These are phyloP conservation scores for Sylvia borin DNA, from an alignment of 2,797 vertebrate species.

Conservation along the genomic window DNA sequence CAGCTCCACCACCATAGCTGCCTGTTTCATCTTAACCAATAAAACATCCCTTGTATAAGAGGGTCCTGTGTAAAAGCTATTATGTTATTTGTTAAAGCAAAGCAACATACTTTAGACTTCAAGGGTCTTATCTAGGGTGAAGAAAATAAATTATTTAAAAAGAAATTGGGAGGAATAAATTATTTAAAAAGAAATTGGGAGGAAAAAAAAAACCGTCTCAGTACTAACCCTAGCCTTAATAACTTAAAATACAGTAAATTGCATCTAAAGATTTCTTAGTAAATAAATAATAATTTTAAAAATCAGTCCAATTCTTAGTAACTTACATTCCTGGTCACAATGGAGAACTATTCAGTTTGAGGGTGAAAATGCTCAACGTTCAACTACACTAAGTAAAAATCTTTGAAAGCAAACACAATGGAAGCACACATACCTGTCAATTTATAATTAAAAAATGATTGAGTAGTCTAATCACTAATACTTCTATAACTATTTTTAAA, in stretches of 20 bases:
- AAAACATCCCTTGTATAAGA: not conserved
- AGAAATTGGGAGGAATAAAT: not conserved
- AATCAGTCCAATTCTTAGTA: not conserved
- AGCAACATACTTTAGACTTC: not conserved
- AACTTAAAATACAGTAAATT: not conserved
- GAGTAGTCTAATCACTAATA: not conserved
- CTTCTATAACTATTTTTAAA: not conserved
- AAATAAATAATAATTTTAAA: not conserved
- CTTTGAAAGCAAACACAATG: not conserved
- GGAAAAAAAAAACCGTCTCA: not conserved
- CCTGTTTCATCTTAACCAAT: not conserved
- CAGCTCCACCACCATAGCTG: accelerated
- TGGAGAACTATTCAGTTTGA: not conserved
- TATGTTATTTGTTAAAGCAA: not conserved
- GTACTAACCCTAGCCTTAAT: not conserved
- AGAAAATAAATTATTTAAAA: not conserved
- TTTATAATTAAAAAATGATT: not conserved
- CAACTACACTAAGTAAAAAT: not conserved
- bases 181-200: not conserved
- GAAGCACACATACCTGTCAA: not conserved
- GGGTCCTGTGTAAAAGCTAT: not conserved
- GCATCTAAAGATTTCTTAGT: not conserved
- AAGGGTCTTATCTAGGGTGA: not conserved
- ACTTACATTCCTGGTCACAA: not conserved
- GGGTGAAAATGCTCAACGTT: not conserved